Evolutionary conservation across 2,888 invertebrate genomes (phyloP).

Genomic region (Embidobia sp.): DNA sequence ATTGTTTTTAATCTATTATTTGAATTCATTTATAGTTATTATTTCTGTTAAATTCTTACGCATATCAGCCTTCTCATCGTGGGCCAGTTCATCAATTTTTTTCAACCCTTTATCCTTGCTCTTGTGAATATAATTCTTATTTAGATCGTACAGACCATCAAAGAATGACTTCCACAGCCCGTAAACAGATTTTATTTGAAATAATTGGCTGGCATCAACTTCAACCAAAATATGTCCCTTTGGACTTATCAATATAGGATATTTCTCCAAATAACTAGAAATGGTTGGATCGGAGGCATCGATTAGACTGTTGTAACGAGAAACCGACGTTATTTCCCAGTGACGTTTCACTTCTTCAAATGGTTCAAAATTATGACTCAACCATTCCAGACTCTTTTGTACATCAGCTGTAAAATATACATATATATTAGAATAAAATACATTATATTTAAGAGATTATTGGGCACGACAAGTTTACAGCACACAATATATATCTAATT

Average conservation of each 20-base stretch:
- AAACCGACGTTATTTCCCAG: conserved; percentile 30
- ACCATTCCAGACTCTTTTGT: conserved; percentile 23
- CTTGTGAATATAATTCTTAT: neutral
- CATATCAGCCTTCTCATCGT: neutral
- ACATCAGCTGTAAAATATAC: conserved; percentile 15
- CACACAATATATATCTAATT: no score
- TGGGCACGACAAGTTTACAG: no score
- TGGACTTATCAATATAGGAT: neutral
- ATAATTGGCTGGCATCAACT: neutral
- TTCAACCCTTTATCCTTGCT: neutral
- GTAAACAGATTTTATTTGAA: neutral
- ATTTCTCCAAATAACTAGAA: neutral
- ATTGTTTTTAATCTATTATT: no score
- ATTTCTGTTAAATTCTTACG: neutral
- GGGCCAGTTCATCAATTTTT: neutral
- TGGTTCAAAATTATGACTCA: conserved; percentile 37
- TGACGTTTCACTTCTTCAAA: conserved; percentile 31
- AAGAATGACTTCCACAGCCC: conserved; percentile 8
- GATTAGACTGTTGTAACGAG: conserved; percentile 27
- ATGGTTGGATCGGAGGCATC: neutral
- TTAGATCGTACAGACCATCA: neutral
- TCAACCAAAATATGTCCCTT: conserved; percentile 6
- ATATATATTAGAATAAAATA: neutral
- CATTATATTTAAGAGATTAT: conserved; percentile 1
- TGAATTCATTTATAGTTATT: no score